phyloP scores from a whole-genome alignment of 2,113 vertebrate genomes.

The human region GRCh38 chr5:140801501-140802000 shows the following conservation, averaged over 20 bases:
- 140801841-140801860: slow-evolving; percentile 82
- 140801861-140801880: slow-evolving; percentile 78
- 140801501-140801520: slow-evolving; percentile 39
- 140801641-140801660: slow-evolving; percentile 81
- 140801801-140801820: slow-evolving; percentile 75
- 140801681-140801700: slow-evolving; percentile 85
- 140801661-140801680: slow-evolving; percentile 83
- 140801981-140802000: slow-evolving; percentile 78
- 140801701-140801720: slow-evolving; percentile 83
- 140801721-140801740: slow-evolving; percentile 83
- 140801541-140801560: slow-evolving; percentile 47
- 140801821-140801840: slow-evolving; percentile 77
- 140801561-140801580: slow-evolving; percentile 86
- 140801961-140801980: slow-evolving; percentile 78
- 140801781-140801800: slow-evolving; percentile 79
- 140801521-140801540: slow-evolving; percentile 40
- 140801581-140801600: slow-evolving; percentile 81
- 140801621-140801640: slow-evolving; percentile 73
- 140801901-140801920: slow-evolving; percentile 79
- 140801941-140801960: slow-evolving; percentile 82
- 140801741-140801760: slow-evolving; percentile 75
- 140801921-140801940: slow-evolving; percentile 83
- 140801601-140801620: slow-evolving; percentile 64
- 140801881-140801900: slow-evolving; percentile 74
- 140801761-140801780: slow-evolving; percentile 76